Conservation (phyloP, 2,888 invertebrate species). For the Aleiodes leptofemur region DNA sequence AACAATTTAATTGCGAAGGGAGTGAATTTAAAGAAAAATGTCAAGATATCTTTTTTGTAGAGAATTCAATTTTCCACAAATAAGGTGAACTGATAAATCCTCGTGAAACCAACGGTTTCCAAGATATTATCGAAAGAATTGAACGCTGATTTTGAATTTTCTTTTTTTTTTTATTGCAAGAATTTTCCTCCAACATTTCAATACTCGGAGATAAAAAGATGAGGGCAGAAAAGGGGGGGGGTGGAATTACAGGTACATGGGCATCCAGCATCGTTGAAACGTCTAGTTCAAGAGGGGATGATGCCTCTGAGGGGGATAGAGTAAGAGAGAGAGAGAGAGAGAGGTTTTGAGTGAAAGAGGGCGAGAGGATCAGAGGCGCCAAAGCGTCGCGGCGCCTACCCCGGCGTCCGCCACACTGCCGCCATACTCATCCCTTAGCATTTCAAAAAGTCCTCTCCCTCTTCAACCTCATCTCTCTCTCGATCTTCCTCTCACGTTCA, state of each 20-base stretch:
- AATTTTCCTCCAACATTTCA: neutral
- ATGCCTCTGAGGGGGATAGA: neutral
- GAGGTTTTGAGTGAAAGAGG: constrained; percentile 39
- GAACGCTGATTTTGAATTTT: neutral
- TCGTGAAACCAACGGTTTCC: neutral
- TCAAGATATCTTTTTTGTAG: no score
- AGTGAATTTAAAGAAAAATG: no score
- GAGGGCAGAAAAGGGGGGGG: constrained; percentile 41
- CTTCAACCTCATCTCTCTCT: constrained; percentile 42
- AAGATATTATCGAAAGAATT: neutral
- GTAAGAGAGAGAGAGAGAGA: constrained; percentile 43
- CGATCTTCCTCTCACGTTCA: constrained; percentile 36
- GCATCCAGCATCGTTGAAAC: constrained; percentile 67
- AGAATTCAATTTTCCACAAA: no score
- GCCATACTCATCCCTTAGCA: constrained; percentile 66
- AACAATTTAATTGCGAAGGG: no score
- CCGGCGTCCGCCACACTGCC: constrained; percentile 73
- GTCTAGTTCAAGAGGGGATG: constrained; percentile 62
- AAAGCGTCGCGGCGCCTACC: constrained; percentile 74
- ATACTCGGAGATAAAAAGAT: constrained; percentile 41
- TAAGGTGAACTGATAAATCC: no score
- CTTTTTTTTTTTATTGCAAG: no score
- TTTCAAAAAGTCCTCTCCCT: constrained; percentile 47
- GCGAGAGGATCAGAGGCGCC: constrained; percentile 68
- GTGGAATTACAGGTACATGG: constrained; percentile 61